Base-by-base conservation (phyloP, 2,113 vertebrate genomes). In the Psilopogon haemacephalus region DNA sequence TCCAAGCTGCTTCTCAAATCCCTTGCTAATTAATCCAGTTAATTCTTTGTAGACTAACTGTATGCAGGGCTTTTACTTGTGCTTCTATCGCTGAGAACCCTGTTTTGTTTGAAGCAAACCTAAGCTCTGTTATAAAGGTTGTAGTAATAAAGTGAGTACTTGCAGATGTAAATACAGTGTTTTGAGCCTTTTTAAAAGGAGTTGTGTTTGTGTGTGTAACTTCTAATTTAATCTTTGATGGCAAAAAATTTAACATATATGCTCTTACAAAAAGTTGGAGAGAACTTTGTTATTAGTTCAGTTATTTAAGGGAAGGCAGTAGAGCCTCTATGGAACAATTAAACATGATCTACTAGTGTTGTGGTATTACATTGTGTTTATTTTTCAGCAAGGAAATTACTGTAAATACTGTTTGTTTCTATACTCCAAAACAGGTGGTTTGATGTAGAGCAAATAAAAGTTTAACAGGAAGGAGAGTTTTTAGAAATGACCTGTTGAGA, bases 1-100 rank as follows among this genome's bases (percentile, higher is more conserved):
- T 98, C 97, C 97, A 97, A 98, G 98, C 97, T 98, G 98, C 98
- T 98, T 96, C 97, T 98, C 96, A 97, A 98, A 98, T 98, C 97
- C 97, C 97, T 98, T 96, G 97, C 98, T 98, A 98, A 98, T 98
- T 98, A 98, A 98, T 98, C 98, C 97, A 97, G 97, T 98, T 98
- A 98, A 97, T 98, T 97, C 98, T 98, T 98, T 98, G 97, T 98
- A 97, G 97, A 96, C 97, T 97, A 94, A 97, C 97, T 98, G 97
- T 98, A 97, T 98, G 97, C 97, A 78, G 92, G 93, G 96, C 97
- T 97, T 97, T 97, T 95, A 96, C 96, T 97, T 95, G 94, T 90
- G 96, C 70, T 70, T 95, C 97, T 96, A 77, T 96, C 90, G 28
- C 91, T 78, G 94, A 97, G 97, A 97, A 94, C 91, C 88, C 92